phyloP scores from a whole-genome alignment of 2,797 vertebrate genomes.

The Periophthalmus magnuspinnatus region DNA sequence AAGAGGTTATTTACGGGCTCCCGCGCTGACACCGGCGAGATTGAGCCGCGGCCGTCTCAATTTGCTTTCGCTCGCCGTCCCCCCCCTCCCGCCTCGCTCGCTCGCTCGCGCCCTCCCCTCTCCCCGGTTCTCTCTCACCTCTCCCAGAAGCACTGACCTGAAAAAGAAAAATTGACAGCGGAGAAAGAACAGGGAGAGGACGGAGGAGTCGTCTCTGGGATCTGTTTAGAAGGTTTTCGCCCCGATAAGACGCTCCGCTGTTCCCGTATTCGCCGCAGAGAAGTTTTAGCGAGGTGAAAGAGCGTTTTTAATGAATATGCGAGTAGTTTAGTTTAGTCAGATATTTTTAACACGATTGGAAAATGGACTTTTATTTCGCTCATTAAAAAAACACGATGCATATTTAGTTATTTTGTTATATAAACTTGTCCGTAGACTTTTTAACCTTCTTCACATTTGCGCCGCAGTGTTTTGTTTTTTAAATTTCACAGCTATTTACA shows the following conservation, averaged over 20 bases:
- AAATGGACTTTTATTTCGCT: background rate
- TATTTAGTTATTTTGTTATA: no score
- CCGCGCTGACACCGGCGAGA: constrained; percentile 73
- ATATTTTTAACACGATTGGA: background rate
- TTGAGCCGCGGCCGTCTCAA: constrained; percentile 74
- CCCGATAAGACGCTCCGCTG: constrained; percentile 25
- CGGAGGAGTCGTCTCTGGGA: constrained; percentile 66
- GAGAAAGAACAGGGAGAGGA: constrained; percentile 64
- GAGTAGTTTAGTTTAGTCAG: background rate
- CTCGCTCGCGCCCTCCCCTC: constrained; percentile 9
- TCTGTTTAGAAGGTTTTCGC: constrained; percentile 52
- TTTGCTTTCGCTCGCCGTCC: constrained; percentile 59
- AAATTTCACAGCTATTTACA: constrained; percentile 24
- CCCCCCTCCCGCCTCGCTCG: no score
- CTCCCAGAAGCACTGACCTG: constrained; percentile 78
- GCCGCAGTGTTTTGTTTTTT: no score
- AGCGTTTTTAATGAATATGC: no score
- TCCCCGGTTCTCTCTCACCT: constrained; percentile 38
- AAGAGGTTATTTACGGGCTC: constrained; percentile 78
- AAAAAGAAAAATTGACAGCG: constrained; percentile 77
- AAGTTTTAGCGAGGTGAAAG: background rate
- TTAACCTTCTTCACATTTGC: no score
- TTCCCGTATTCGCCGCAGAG: constrained; percentile 34
- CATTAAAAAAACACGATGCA: no score
- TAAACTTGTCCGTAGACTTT: no score